A percentile compares a stretch with the other conserved stretches of the same genome.
Conservation (phyloP, 2,797 vertebrate genomes). For the Halcyon leucocephala region DNA sequence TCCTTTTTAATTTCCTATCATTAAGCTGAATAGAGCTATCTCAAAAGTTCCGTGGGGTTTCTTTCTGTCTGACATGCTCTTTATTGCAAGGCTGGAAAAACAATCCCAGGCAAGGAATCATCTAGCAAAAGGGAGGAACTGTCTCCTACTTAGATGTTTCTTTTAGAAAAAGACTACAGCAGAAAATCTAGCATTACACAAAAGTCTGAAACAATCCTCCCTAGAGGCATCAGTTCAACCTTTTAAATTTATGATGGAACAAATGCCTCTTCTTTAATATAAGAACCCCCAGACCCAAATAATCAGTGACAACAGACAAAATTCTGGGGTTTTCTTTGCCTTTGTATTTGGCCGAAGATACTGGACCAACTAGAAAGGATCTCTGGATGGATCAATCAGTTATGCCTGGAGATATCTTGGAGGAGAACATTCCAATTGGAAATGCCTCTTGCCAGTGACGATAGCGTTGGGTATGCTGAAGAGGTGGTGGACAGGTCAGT, state of each 20-base stretch:
- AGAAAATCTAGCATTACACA: not conserved
- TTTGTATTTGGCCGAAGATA: not conserved
- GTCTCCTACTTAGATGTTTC: not conserved
- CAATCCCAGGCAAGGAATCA: not conserved
- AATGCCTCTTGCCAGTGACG: not conserved
- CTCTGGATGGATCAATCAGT: not conserved
- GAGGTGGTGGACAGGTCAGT: not conserved
- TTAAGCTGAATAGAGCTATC: not conserved
- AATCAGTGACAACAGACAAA: not conserved
- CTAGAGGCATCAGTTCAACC: not conserved
- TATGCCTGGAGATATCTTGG: not conserved
- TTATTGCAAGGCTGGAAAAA: not conserved
- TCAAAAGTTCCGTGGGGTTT: not conserved
- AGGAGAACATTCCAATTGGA: not conserved
- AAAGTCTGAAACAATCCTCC: not conserved
- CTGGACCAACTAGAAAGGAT: not conserved
- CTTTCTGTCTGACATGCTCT: not conserved
- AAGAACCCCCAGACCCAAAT: not conserved
- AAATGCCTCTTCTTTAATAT: not conserved
- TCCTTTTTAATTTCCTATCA: constrained; percentile 33
- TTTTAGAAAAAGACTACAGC: not conserved
- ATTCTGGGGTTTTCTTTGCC: not conserved
- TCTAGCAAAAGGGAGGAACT: not conserved
- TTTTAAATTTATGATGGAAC: not conserved
- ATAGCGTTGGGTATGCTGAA: fast-evolving